Base-by-base conservation (phyloP, 1,140 invertebrate genomes). In the Calosoma granatense region DNA sequence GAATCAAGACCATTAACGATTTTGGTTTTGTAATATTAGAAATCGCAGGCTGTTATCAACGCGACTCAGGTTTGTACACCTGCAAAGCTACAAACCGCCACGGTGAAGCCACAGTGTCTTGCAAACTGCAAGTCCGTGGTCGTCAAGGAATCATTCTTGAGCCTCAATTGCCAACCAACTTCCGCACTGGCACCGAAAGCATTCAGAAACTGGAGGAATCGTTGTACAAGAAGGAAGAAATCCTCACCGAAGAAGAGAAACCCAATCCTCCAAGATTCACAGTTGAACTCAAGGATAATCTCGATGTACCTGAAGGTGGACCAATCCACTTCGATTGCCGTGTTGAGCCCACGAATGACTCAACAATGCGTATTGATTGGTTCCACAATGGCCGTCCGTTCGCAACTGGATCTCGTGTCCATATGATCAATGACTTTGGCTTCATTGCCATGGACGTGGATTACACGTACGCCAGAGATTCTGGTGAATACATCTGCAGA, bases 1-100 rank as follows among this genome's bases (percentile, higher is more conserved):
- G 91, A 70, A 85, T 94, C 55, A 93, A 93, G 69, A 93, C 89
- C 0, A 93, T 94, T 57, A 92, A 92, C 63, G 92, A 96, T 67
- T 95, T 95, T 74, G 92, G 92, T 22, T 94, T 92, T 66, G 92
- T 95, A 1, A 94, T 94, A 64, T 74, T 96, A 47, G 92, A 95
- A 79, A 85, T 95, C 36, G 84, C 86, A 47, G 89, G 88, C 51
- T 88, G 92, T 55, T 92, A 92, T 66, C 85, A 88, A 70, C 78
- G 90, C 56, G 92, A 96, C 72, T 84, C 87, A 12, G 93, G 92
- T 20, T 73, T 92, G 14, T 95, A 95, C 63, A 92, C 88, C 11
- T 95, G 92, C 75, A 92, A 92, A 72, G 92, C 91, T 0, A 90
- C 88, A 1, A 95, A 95, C 67, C 84, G 84, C 47, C 90, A 94